Evolutionary conservation across 2,113 vertebrate genomes (phyloP).

Genomic region (Ginglymostoma cirratum): DNA sequence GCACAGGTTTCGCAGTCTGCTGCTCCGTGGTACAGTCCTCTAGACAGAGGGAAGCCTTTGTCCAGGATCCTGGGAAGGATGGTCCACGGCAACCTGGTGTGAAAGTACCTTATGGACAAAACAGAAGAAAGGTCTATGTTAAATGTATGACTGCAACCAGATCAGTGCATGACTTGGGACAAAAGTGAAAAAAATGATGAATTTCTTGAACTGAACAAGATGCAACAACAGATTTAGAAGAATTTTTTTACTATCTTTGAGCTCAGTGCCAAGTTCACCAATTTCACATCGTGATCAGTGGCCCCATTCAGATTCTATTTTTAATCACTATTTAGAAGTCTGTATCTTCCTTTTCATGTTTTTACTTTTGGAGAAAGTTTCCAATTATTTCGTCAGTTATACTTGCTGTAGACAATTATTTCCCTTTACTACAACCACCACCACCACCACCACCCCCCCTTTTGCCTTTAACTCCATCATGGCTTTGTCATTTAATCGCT

Average conservation of each 20-base stretch:
- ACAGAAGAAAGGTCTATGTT: background rate
- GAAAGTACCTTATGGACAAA: background rate
- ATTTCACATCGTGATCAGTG: no score
- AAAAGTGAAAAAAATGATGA: background rate
- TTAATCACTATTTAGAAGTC: no score
- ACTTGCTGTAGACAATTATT: no score
- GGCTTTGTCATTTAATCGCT: background rate
- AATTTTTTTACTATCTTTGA: no score
- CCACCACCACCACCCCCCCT: background rate
- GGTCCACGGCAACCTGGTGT: background rate
- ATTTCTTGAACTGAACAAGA: background rate
- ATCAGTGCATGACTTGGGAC: background rate
- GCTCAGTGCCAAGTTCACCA: no score
- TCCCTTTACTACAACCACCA: background rate
- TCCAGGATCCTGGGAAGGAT: background rate
- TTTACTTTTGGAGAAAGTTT: no score
- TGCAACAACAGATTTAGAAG: no score
- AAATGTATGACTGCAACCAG: background rate
- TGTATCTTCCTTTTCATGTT: no score
- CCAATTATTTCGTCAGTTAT: no score
- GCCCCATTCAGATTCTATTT: no score
- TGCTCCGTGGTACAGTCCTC: background rate
- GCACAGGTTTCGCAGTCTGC: background rate
- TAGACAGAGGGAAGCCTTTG: background rate
- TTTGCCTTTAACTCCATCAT: background rate